Conservation (phyloP, 2,888 invertebrate species). For the Plagodis pulveraria region DNA sequence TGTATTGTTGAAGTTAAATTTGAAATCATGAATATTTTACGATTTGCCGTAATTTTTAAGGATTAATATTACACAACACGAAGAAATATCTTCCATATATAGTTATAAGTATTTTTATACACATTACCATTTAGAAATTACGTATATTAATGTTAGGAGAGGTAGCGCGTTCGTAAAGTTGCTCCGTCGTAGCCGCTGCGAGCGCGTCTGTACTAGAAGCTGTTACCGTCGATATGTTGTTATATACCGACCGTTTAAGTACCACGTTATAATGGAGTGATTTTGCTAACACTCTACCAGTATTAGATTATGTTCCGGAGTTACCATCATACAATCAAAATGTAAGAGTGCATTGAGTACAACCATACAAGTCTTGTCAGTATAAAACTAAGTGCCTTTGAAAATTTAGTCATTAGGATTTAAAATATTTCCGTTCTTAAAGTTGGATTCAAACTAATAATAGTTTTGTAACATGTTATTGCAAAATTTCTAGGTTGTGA, state of each 20-base stretch:
- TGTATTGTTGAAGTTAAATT: constrained; percentile 53
- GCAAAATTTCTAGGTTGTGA: constrained; percentile 72
- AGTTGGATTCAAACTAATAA: constrained; percentile 21
- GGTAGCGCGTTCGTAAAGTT: constrained; percentile 55
- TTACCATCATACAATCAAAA: constrained; percentile 83
- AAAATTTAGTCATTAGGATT: constrained; percentile 82
- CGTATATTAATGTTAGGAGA: constrained; percentile 55
- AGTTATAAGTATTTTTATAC: constrained; percentile 73
- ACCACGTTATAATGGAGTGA: constrained; percentile 49
- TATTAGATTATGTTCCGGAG: constrained; percentile 72
- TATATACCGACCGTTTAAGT: constrained; percentile 14
- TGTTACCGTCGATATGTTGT: constrained; percentile 2
- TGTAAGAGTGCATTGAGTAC: constrained; percentile 78
- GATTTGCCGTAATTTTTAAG: constrained; percentile 33
- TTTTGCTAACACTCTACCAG: constrained; percentile 60
- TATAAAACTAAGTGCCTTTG: constrained; percentile 82
- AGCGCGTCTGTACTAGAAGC: neutral
- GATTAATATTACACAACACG: constrained; percentile 35
- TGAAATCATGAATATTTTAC: constrained; percentile 41
- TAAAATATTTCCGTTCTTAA: constrained; percentile 57
- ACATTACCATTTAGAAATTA: constrained; percentile 82
- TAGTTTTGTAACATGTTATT: constrained; percentile 55
- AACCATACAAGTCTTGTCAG: constrained; percentile 79
- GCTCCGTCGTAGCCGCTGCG: constrained; percentile 40
- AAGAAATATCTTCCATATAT: constrained; percentile 77